A percentile compares a stretch with the other conserved stretches of the same genome.
These are phyloP conservation scores for Tribolium freemani DNA, from an alignment of 2,888 invertebrate genomes.

Conservation along the genomic window DNA sequence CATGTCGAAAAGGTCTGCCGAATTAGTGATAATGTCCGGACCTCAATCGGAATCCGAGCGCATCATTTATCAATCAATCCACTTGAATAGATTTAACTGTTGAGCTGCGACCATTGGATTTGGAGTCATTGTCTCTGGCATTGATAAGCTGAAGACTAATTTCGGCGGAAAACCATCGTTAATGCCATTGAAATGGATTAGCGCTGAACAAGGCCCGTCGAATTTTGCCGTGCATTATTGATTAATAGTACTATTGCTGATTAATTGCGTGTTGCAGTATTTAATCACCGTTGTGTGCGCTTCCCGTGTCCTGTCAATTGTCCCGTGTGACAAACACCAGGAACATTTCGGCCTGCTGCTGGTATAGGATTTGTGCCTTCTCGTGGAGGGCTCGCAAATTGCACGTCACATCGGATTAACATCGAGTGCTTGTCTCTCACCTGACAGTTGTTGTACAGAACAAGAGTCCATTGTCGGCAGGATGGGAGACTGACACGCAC, in stretches of 20 bases:
- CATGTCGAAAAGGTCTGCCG: neutral
- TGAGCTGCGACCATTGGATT: slow-evolving; percentile 11
- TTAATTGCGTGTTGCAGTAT: slow-evolving; percentile 40
- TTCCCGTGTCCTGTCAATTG: slow-evolving; percentile 38
- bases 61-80: slow-evolving; percentile 8
- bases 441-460: slow-evolving; percentile 31
- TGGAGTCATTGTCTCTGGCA: neutral
- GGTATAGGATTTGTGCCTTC: slow-evolving; percentile 28
- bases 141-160: slow-evolving; percentile 29
- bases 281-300: slow-evolving; percentile 35
- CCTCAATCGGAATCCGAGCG: neutral
- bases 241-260: slow-evolving; percentile 37
- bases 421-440: slow-evolving; percentile 24
- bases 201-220: slow-evolving; percentile 24
- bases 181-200: slow-evolving; percentile 21
- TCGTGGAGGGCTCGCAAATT: slow-evolving; percentile 35
- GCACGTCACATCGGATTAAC: slow-evolving; percentile 36
- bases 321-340: slow-evolving; percentile 22
- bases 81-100: slow-evolving; percentile 10
- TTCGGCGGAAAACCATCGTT: slow-evolving; percentile 22
- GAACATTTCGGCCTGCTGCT: slow-evolving; percentile 12
- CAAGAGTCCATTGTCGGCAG: slow-evolving; percentile 31
- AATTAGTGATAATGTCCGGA: neutral
- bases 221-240: slow-evolving; percentile 31
- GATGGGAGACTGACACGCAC: slow-evolving; percentile 35